Evolutionary conservation across 2,888 invertebrate genomes (phyloP), one percentile per base, ranked within the genome.

Genomic region (Galeruca laticollis): DNA sequence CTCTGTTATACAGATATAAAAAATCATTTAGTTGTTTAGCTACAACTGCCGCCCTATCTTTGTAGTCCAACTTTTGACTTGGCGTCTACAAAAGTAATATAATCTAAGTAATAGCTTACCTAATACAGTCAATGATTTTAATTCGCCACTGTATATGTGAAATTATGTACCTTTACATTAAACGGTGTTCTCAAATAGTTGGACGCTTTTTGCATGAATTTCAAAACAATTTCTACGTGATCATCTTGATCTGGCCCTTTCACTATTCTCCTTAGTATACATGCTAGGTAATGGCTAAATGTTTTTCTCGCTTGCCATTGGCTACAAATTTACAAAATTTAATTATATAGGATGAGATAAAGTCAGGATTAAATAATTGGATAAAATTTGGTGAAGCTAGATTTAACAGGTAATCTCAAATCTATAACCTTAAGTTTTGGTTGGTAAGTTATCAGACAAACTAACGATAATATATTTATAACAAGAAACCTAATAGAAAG

Each of bases 1-100:
- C 95, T 65, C 92, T 88, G 82, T 93, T 93, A 86, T 95, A 95
- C 79, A 92, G 87, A 86, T 94, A 93, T 61, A 95, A 88, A 85
- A 94, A 95, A 84, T 95, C 95, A 81, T 93, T 93, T 61, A 94
- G 87, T 78, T 94, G 91, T 84, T 94, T 95, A 1, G 95, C 94
- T 61, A 94, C 91, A 77, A 95, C 91, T 1, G 95, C 95, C 70
- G 94, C 92, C 26, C 93, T 88, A 84, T 95, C 95, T 85, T 95
- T 95, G 82, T 91, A 91, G 78, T 91, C 89, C 82, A 94, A 88
- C 85, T 92, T 91, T 69, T 89, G 88, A 77, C 91, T 90, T 15
- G 93, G 93, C 75, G 90, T 88, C 93, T 93, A 82, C 57, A 82
- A 82, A 63, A 70, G 70, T 62, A 20, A 54, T n/a, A n/a, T n/a